Evolutionary conservation across 2,888 invertebrate genomes (phyloP), one percentile per base, ranked within the genome.

Genomic region (Prosapia bicincta): DNA sequence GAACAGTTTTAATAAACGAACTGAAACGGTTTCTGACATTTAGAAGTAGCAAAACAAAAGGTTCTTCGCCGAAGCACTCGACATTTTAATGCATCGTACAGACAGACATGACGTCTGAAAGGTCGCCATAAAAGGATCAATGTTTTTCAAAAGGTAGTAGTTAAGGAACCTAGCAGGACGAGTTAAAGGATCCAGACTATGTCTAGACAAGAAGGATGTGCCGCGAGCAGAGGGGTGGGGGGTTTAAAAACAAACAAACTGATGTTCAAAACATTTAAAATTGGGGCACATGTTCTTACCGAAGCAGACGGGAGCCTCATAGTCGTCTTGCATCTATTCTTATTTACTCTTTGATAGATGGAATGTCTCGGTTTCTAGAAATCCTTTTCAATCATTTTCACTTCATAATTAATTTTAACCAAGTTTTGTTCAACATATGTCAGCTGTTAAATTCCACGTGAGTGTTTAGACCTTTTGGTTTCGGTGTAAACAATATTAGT

Each of bases 121-220:
- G 54, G 20, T 54, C 20, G n/a, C 54, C 54, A 3, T 54, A 20
- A 38, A 38, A 10, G 38, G 54, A 54, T 54, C 54, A 9, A 54
- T 54, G 54, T 54, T 54, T 54, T 54, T 54, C 54, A 54, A 54
- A 54, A 54, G 54, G 54, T 54, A 54, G 54, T 54, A 54, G 54
- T 54, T 54, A 54, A 54, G 54, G 54, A 54, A 38, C 28, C 28
- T 28, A 38, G 38, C 54, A 54, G 54, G 54, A 20, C 54, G n/a
- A 6, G 38, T 15, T 20, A 54, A 38, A 54, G 54, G 54, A 54
- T 20, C 54, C 54, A 54, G 54, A 54, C 54, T 5, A 54, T 3
- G 54, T 54, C 54, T 54, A 54, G 54, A 54, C 54, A 54, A 54
- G 54, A 54, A 54, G 54, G 54, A 54, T 20, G 20, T 54, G 54